phyloP scores from a whole-genome alignment of 2,888 invertebrate species.

The Hedychridium roseum region DNA sequence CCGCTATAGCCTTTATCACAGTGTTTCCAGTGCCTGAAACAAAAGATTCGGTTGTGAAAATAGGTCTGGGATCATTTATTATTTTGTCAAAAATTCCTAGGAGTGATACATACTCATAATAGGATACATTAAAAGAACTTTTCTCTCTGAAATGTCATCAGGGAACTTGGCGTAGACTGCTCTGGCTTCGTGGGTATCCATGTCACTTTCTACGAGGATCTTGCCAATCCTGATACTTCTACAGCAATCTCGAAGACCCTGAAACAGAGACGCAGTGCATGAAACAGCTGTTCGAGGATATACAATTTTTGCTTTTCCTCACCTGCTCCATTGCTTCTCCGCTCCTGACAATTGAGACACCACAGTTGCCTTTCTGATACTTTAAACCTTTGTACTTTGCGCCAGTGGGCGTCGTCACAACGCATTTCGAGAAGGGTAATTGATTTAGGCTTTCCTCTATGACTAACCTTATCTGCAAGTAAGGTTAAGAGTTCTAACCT shows the following conservation, averaged over 20 bases:
- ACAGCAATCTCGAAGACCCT: slow-evolving; percentile 94
- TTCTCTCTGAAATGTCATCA: slow-evolving; percentile 88
- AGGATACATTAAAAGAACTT: slow-evolving; percentile 96
- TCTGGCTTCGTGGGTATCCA: slow-evolving; percentile 94
- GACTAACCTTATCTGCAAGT: slow-evolving; percentile 83
- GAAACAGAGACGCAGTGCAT: slow-evolving; percentile 24
- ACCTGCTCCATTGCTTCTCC: slow-evolving; percentile 97
- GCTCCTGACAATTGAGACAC: slow-evolving; percentile 94
- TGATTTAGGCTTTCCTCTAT: slow-evolving; percentile 98
- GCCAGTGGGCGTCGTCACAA: slow-evolving; percentile 93
- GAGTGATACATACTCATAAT: slow-evolving; percentile 82
- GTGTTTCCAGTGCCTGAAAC: slow-evolving; percentile 94
- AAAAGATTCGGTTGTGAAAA: slow-evolving; percentile 5
- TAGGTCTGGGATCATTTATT: too few relatives aligned
- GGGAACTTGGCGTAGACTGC: slow-evolving; percentile 98
- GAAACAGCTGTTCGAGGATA: slow-evolving; percentile 6
- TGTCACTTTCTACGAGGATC: slow-evolving; percentile 95
- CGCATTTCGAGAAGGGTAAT: slow-evolving; percentile 89
- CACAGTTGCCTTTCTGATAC: slow-evolving; percentile 97
- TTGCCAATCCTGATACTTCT: slow-evolving; percentile 98
- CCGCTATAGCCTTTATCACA: slow-evolving; percentile 91
- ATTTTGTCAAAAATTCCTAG: background rate
- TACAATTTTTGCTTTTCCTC: slow-evolving; percentile 12
- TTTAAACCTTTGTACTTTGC: slow-evolving; percentile 90
- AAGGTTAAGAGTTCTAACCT: background rate